A percentile compares a stretch with the other conserved stretches of the same genome.
Evolutionary conservation across 2,113 vertebrate species (phyloP).

Genomic region (Grammomys dolichurus): DNA sequence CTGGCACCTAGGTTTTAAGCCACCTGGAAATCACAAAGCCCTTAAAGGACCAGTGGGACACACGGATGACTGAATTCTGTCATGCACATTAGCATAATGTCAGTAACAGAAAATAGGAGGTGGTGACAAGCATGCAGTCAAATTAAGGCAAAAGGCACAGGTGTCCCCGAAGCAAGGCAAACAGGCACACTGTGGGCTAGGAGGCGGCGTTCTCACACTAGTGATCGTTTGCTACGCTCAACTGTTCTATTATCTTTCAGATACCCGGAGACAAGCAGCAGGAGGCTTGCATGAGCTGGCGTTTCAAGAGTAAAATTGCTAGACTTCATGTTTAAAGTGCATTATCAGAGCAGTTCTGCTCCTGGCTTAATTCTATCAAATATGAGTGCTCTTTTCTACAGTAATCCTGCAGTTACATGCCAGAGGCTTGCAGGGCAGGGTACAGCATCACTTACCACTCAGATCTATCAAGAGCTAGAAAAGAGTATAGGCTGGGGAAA

Average conservation of each 20-base stretch:
- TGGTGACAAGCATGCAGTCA: neutral
- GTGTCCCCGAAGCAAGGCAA: neutral
- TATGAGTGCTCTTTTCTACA: neutral
- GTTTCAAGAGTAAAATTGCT: neutral
- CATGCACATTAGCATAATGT: accelerated
- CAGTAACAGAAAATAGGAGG: neutral
- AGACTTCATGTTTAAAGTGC: neutral
- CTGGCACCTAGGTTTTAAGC: neutral
- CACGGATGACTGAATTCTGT: neutral
- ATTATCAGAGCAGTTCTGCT: neutral
- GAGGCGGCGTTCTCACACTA: neutral
- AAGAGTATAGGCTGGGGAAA: neutral
- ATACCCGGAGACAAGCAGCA: neutral
- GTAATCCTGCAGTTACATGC: neutral
- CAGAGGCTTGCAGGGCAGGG: neutral
- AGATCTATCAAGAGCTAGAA: neutral
- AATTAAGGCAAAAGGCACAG: neutral
- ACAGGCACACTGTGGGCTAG: neutral
- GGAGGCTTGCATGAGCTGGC: neutral
- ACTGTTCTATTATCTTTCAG: neutral
- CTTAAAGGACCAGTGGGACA: neutral
- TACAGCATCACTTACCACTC: neutral
- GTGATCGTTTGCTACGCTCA: neutral
- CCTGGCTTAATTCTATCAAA: neutral
- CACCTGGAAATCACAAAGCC: neutral